phyloP scores from a whole-genome alignment of 2,797 vertebrate species.

The Molossus alvarezi region DNA sequence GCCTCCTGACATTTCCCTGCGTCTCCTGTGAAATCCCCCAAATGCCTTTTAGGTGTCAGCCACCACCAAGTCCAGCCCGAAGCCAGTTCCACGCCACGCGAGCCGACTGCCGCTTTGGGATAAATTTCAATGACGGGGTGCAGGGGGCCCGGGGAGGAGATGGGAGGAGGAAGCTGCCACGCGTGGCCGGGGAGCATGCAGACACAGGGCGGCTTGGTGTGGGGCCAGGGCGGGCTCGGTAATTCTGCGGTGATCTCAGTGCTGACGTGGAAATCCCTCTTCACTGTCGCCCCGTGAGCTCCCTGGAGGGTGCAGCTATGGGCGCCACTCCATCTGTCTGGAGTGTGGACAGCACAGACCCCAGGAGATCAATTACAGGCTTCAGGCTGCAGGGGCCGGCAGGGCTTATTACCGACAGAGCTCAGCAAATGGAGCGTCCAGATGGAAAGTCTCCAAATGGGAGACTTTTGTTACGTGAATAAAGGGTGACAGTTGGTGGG shows the following conservation, averaged over 20 bases:
- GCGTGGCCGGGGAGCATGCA: too few relatives aligned
- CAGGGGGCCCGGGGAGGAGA: background rate
- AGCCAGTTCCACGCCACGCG: background rate
- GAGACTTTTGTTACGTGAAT: constrained; percentile 38
- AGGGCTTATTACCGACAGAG: constrained; percentile 43
- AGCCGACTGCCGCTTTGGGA: background rate
- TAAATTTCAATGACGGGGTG: background rate
- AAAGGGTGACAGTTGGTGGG: background rate
- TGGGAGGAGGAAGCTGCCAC: background rate
- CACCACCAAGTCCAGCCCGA: background rate
- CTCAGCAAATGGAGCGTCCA: constrained; percentile 36
- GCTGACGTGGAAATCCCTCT: background rate
- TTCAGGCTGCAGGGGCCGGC: background rate
- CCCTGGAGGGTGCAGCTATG: background rate
- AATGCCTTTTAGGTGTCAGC: background rate
- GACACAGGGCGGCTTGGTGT: background rate
- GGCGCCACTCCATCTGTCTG: background rate
- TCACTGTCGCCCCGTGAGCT: background rate
- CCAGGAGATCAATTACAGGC: background rate
- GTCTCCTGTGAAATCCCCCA: background rate
- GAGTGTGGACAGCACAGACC: background rate
- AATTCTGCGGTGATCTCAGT: background rate
- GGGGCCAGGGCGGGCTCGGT: background rate
- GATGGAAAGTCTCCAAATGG: too few relatives aligned
- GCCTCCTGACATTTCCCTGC: constrained; percentile 1